Evolutionary conservation across 2,888 invertebrate species (phyloP).

Genomic region (Ornithoptera alexandrae): DNA sequence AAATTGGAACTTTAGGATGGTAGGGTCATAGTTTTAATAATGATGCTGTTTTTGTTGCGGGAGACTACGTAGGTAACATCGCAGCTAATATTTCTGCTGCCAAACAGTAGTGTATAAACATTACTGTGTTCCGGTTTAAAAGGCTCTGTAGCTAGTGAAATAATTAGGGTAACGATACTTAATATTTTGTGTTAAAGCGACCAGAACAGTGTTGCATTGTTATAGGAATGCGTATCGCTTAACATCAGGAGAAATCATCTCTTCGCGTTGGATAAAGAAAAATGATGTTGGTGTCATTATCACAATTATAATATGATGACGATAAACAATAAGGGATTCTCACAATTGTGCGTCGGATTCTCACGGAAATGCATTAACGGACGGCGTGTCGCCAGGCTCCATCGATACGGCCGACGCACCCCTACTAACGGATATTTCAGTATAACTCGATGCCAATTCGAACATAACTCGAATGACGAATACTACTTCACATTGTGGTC

Average conservation of each 20-base stretch:
- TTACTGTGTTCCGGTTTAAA: no score
- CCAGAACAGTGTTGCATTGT: no score
- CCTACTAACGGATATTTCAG: constrained; percentile 5
- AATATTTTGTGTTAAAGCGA: no score
- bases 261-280: constrained; percentile 18
- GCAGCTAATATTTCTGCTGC: no score
- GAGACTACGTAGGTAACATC: no score
- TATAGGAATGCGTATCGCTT: not conserved
- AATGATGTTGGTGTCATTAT: constrained; percentile 25
- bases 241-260: not conserved
- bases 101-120: no score
- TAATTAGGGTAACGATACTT: no score
- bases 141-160: no score
- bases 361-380: constrained; percentile 40
- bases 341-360: constrained; percentile 38
- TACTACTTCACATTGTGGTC: no score
- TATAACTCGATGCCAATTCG: constrained; percentile 14
- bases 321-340: constrained; percentile 33
- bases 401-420: constrained; percentile 26
- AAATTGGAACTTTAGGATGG: no score
- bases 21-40: no score
- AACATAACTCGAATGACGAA: not conserved
- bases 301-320: constrained; percentile 28
- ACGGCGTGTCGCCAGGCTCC: constrained; percentile 29
- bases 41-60: no score